phyloP scores from a whole-genome alignment of 2,113 vertebrate genomes.

The Brachirus orientalis region DNA sequence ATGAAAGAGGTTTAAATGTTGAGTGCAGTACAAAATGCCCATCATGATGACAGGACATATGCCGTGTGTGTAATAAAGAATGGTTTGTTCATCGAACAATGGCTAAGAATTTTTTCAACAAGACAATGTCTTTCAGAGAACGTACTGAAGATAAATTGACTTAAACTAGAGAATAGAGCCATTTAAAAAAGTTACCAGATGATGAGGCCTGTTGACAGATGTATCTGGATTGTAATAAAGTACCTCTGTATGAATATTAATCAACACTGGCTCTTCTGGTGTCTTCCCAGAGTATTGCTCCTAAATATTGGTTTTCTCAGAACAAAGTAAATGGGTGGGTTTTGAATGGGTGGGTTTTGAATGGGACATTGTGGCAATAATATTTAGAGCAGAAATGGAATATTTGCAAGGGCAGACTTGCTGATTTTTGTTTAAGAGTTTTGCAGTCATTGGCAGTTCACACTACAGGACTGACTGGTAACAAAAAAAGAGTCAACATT shows the following conservation, averaged over 20 bases:
- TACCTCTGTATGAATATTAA: conserved; percentile 9
- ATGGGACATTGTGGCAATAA: too few relatives aligned
- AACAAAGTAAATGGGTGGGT: too few relatives aligned
- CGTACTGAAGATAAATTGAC: not conserved
- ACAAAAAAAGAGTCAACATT: too few relatives aligned
- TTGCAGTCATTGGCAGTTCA: too few relatives aligned
- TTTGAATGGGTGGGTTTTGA: too few relatives aligned
- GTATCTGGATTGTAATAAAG: not conserved
- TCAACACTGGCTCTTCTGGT: conserved; percentile 5
- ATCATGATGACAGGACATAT: conserved; percentile 9
- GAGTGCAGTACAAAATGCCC: conserved; percentile 17
- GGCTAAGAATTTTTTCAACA: too few relatives aligned
- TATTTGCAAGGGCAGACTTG: too few relatives aligned
- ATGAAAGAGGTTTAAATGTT: conserved; percentile 36
- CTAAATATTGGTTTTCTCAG: too few relatives aligned
- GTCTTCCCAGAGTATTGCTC: not conserved
- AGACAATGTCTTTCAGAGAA: not conserved
- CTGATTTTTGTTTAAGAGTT: too few relatives aligned
- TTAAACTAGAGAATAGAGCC: not conserved
- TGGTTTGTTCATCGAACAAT: conserved; percentile 14
- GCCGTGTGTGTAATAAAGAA: conserved; percentile 4
- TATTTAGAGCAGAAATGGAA: too few relatives aligned
- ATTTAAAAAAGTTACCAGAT: not conserved
- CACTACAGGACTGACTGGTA: too few relatives aligned
- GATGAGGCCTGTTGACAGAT: not conserved